Evolutionary conservation across 2,113 vertebrate genomes (phyloP).

Genomic region (Nesoenas mayeri): DNA sequence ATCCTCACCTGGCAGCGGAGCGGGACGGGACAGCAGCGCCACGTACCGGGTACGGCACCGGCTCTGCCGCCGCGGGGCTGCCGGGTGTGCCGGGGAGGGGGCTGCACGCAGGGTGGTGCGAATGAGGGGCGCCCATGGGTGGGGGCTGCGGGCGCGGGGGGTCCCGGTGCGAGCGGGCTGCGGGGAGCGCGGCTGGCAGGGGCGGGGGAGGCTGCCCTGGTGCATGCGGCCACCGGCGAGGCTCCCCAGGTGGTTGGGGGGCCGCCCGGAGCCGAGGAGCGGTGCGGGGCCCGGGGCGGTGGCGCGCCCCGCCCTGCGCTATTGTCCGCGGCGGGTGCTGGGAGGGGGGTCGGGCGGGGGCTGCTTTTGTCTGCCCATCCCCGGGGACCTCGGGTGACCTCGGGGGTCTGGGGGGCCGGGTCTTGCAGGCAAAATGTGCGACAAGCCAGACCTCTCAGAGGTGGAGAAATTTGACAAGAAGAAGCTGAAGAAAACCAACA

Average conservation of each 20-base stretch:
- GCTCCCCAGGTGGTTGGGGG: neutral
- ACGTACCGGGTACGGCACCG: neutral
- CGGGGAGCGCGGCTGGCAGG: no score
- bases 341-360: neutral
- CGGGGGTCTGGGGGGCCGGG: no score
- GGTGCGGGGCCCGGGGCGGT: neutral
- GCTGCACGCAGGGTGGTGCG: neutral
- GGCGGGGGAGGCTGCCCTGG: neutral
- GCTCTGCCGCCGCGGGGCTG: neutral
- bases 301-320: slow-evolving; percentile 11
- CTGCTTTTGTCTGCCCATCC: neutral
- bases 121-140: no score
- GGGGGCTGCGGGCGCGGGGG: no score
- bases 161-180: neutral
- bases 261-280: neutral
- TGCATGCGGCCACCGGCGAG: neutral
- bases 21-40: accelerated
- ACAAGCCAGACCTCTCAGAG: slow-evolving; percentile 89
- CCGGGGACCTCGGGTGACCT: neutral
- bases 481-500: slow-evolving; percentile 81
- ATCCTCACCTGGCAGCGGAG: neutral
- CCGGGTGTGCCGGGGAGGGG: no score
- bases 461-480: slow-evolving; percentile 82
- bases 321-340: neutral
- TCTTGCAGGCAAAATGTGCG: slow-evolving; percentile 80